Conservation (phyloP, 2,113 vertebrate genomes). For the Brachypteracias leptosomus region DNA sequence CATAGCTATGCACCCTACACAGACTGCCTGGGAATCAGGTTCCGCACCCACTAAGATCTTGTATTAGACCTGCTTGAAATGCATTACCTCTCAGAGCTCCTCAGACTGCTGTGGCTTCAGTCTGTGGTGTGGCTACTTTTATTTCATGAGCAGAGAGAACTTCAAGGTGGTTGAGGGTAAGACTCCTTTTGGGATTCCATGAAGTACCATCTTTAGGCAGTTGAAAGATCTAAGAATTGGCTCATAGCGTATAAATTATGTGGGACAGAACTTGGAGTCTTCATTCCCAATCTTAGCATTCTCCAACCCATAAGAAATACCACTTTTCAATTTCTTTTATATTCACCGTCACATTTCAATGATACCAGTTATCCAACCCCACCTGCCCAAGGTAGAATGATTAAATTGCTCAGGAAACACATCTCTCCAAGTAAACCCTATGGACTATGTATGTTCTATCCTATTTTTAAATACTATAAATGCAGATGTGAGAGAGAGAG, state of each 20-base stretch:
- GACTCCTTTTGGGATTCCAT: neutral
- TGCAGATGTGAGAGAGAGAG: neutral
- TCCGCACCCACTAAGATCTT: neutral
- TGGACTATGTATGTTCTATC: neutral
- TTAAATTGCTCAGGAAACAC: neutral
- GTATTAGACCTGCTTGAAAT: neutral
- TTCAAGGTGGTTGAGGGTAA: neutral
- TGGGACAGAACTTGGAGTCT: neutral
- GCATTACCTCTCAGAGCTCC: neutral
- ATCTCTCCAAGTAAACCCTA: neutral
- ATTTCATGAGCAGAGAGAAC: neutral
- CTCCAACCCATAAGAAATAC: neutral
- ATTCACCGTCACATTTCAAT: neutral
- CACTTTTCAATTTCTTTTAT: neutral
- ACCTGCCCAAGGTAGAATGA: neutral
- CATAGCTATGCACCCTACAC: neutral
- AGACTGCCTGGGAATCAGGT: neutral
- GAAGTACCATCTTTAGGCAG: rapidly evolving
- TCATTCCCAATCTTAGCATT: neutral
- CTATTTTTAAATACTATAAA: slow-evolving; percentile 49
- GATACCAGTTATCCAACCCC: neutral
- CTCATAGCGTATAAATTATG: neutral
- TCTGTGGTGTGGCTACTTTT: neutral
- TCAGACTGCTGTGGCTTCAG: neutral
- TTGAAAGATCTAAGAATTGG: neutral